Conservation (phyloP, 2,113 vertebrate genomes). For the Eleginops maclovinus region DNA sequence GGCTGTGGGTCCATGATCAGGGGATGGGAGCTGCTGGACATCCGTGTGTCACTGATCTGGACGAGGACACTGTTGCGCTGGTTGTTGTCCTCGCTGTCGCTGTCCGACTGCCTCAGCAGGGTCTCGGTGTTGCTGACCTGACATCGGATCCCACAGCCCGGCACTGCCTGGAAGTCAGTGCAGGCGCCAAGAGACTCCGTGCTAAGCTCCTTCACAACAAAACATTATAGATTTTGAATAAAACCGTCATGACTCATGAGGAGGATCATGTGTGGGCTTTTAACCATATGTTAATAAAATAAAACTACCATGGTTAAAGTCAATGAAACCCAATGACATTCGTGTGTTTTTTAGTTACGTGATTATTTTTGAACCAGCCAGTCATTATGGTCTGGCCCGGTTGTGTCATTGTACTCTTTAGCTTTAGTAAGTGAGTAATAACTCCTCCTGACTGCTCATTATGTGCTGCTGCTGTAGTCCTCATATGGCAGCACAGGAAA, state of each 20-base stretch:
- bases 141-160: slow-evolving; percentile 95
- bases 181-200: slow-evolving; percentile 91
- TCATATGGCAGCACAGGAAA: too few relatives aligned
- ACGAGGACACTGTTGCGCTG: slow-evolving; percentile 88
- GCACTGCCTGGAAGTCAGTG: slow-evolving; percentile 94
- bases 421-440: too few relatives aligned
- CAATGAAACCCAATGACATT: too few relatives aligned
- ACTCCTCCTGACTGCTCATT: too few relatives aligned
- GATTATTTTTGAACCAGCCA: too few relatives aligned
- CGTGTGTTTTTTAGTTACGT: too few relatives aligned
- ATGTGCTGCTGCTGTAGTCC: too few relatives aligned
- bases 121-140: slow-evolving; percentile 92
- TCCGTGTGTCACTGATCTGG: slow-evolving; percentile 84
- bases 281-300: too few relatives aligned
- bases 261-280: neutral
- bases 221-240: neutral
- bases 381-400: too few relatives aligned
- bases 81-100: slow-evolving; percentile 88
- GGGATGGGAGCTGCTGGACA: slow-evolving; percentile 74
- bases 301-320: too few relatives aligned
- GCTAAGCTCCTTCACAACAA: slow-evolving; percentile 86
- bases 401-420: too few relatives aligned
- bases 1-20: slow-evolving; percentile 90
- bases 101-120: slow-evolving; percentile 84
- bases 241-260: neutral